Evolutionary conservation across 2,797 vertebrate genomes (phyloP), one percentile per base, ranked within the genome.

Genomic region (Corythornis leucogaster): DNA sequence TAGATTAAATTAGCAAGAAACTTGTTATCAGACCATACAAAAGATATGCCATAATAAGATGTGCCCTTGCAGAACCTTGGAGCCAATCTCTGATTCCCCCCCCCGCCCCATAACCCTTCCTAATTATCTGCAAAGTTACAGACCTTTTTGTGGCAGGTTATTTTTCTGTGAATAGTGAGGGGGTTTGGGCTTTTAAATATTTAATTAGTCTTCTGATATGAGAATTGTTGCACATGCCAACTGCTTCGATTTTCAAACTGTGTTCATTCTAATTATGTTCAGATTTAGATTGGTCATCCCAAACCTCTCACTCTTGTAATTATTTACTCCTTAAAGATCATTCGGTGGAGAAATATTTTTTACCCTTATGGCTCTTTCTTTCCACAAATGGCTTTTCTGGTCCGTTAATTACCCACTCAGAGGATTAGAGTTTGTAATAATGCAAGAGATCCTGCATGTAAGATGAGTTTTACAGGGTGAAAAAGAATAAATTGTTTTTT

Each of bases 251-350:
- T 97, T 96, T 96, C 94, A 96, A 86, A 94, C 86, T 90, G 90
- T 93, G 84, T 79, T 97, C 96, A 80, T 97, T 96, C 97, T 97
- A 97, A 98, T 98, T 98, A 98, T 87, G 75, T 87, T 97, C 96
- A 96, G 94, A 97, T 97, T 98, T 97, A 97, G 95, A 97, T 79
- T 97, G 97, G 97, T 97, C 97, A 98, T 97, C 96, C 95, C 95
- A 97, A 98, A 97, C 96, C 96, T 96, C 97, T 97, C 95, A 91
- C 94, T 93, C 97, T 96, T 97, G 94, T 97, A 97, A 98, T 98
- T 98, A 98, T 98, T 98, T 98, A 98, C 97, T 98, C 97, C 97
- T 97, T 97, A 97, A 98, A 97, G 97, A 98, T 97, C 97, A 96
- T 97, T 97, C 96, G 76, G 94, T 33, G 61, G 96, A 97, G 97